These are phyloP conservation scores for Tauraco erythrolophus DNA, from an alignment of 2,113 vertebrate species.

Conservation along the genomic window DNA sequence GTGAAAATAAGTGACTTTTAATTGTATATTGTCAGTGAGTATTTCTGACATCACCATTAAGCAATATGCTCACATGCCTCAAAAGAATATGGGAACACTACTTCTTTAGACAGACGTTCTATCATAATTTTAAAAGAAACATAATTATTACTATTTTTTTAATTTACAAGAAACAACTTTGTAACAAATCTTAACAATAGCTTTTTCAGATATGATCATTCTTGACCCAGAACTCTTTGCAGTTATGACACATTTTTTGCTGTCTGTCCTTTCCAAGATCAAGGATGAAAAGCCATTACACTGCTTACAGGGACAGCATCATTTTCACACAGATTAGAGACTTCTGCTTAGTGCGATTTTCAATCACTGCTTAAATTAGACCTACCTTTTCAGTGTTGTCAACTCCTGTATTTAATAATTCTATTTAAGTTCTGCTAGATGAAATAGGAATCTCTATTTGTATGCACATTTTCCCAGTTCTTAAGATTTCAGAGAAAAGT, in stretches of 20 bases:
- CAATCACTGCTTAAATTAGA: constrained; percentile 42
- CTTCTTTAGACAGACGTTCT: not conserved
- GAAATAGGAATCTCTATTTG: not conserved
- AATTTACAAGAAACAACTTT: not conserved
- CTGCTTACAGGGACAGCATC: not conserved
- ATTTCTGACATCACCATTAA: not conserved
- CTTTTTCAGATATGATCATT: not conserved
- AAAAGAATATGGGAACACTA: not conserved
- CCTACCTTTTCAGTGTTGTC: not conserved
- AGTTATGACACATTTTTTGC: not conserved
- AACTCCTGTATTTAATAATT: not conserved
- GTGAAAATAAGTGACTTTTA: not conserved
- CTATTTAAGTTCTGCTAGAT: constrained; percentile 7
- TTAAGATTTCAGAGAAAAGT: not conserved
- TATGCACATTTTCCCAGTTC: not conserved
- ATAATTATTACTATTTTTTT: not conserved
- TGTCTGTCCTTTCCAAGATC: not conserved
- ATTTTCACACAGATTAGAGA: constrained; percentile 26
- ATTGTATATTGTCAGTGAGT: not conserved
- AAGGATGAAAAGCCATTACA: not conserved
- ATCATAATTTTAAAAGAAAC: not conserved
- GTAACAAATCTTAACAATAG: not conserved
- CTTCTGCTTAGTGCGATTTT: not conserved
- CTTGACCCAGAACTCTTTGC: not conserved
- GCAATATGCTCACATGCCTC: not conserved